Evolutionary conservation across 2,888 invertebrate species (phyloP).

Genomic region (Endotricha flammealis): DNA sequence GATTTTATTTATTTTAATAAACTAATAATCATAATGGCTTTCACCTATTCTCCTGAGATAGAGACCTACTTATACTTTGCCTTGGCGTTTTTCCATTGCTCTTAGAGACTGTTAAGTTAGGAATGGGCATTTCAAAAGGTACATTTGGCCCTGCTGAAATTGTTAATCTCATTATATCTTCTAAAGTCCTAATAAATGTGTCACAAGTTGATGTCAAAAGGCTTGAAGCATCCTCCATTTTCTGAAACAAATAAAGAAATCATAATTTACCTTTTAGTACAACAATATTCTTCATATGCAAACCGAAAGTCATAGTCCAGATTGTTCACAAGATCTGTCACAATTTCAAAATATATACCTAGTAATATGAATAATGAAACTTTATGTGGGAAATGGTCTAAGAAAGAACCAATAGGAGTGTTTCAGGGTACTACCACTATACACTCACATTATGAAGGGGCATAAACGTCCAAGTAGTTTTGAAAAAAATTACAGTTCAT

Average conservation of each 20-base stretch:
- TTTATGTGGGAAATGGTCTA: too few species aligned
- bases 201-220: conserved; percentile 88
- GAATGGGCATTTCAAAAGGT: conserved; percentile 55
- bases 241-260: conserved; percentile 77
- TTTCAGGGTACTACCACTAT: too few species aligned
- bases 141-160: conserved; percentile 40
- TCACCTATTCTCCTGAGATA: conserved; percentile 73
- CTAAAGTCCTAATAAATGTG: conserved; percentile 88
- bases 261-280: too few species aligned
- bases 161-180: conserved; percentile 85
- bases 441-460: too few species aligned
- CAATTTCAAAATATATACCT: too few species aligned
- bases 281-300: too few species aligned
- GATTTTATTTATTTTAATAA: neutral
- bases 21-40: conserved; percentile 14
- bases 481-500: too few species aligned
- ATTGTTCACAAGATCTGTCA: too few species aligned
- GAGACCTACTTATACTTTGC: conserved; percentile 52
- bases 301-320: too few species aligned
- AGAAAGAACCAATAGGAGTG: too few species aligned
- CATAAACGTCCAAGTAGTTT: too few species aligned
- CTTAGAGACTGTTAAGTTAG: conserved; percentile 41
- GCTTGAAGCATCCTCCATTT: conserved; percentile 84
- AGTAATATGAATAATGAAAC: too few species aligned
- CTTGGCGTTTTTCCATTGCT: conserved; percentile 42